Percentiles rank a stretch among this genome's conserved stretches.
These are phyloP conservation scores for Solea solea DNA, from an alignment of 2,113 vertebrate genomes.

Conservation along the genomic window DNA sequence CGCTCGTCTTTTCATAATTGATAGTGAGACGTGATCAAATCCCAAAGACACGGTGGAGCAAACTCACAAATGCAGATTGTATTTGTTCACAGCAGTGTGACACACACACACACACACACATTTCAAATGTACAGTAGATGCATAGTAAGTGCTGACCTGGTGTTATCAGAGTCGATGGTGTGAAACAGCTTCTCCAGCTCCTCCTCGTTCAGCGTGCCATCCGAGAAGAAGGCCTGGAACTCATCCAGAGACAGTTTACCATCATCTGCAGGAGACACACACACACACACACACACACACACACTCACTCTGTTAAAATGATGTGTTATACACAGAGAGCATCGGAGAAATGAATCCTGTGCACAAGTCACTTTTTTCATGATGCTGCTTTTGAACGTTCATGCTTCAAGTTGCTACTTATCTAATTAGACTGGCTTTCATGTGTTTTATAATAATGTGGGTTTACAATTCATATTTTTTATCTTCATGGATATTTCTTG, in stretches of 20 bases:
- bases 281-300: constrained; percentile 31
- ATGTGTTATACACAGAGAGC: neutral
- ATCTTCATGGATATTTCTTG: too few species aligned
- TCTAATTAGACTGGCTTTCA: too few species aligned
- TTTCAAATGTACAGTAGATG: neutral
- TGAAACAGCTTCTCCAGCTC: constrained; percentile 97
- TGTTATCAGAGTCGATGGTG: constrained; percentile 97
- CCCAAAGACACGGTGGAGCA: constrained; percentile 9
- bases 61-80: neutral
- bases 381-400: too few species aligned
- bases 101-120: constrained; percentile 11
- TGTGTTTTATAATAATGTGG: too few species aligned
- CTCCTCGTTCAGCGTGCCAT: constrained; percentile 92
- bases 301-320: constrained; percentile 15
- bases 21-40: constrained; percentile 28
- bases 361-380: too few species aligned
- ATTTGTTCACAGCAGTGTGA: too few species aligned
- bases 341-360: too few species aligned
- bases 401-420: too few species aligned
- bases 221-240: constrained; percentile 97
- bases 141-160: constrained; percentile 83
- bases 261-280: constrained; percentile 85
- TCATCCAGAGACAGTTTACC: constrained; percentile 97
- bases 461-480: too few species aligned
- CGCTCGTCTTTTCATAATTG: constrained; percentile 30